Evolutionary conservation across 2,797 vertebrate genomes (phyloP).

Genomic region (Betta splendens): DNA sequence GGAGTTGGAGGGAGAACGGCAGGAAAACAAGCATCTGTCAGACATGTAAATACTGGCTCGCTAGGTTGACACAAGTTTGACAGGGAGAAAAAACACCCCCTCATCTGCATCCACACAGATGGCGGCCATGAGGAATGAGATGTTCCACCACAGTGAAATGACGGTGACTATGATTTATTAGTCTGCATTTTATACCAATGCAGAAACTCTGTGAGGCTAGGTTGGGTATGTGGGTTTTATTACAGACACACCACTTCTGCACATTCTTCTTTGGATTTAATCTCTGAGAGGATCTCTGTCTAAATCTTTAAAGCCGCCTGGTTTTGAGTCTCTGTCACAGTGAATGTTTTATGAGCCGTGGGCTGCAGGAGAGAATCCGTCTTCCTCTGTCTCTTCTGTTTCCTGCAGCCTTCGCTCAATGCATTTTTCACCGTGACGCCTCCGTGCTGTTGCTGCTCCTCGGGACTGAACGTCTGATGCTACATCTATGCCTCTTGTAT

Average conservation of each 20-base stretch:
- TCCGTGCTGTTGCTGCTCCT: conserved; percentile 17
- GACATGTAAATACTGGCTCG: conserved; percentile 57
- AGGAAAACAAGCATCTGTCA: conserved; percentile 65
- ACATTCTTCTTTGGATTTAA: conserved; percentile 23
- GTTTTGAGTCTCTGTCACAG: conserved; percentile 39
- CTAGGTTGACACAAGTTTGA: conserved; percentile 37
- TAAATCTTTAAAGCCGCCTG: conserved; percentile 56
- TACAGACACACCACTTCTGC: conserved; percentile 8
- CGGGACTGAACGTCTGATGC: conserved; percentile 7
- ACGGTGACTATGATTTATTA: conserved; percentile 34
- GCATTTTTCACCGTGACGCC: conserved; percentile 11
- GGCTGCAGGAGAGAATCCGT: conserved; percentile 31
- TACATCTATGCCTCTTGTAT: conserved; percentile 22
- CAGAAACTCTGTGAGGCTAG: conserved; percentile 10
- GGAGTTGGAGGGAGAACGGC: conserved; percentile 48
- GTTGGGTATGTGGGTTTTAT: conserved; percentile 32
- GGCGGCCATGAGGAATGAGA: conserved; percentile 21
- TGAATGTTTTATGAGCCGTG: conserved; percentile 69
- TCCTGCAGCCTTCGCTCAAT: conserved; percentile 25
- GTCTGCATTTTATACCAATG: conserved; percentile 16
- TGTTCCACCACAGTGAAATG: too few relatives aligned
- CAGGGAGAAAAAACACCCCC: conserved; percentile 23
- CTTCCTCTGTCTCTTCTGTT: conserved; percentile 15
- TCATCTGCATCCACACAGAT: conserved; percentile 30
- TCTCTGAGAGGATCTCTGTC: conserved; percentile 36